These are phyloP conservation scores for Aurelia sp. DNA, from an alignment of 30 jellyfish, hydroid and myxozoan genomes.

Conservation along the genomic window DNA sequence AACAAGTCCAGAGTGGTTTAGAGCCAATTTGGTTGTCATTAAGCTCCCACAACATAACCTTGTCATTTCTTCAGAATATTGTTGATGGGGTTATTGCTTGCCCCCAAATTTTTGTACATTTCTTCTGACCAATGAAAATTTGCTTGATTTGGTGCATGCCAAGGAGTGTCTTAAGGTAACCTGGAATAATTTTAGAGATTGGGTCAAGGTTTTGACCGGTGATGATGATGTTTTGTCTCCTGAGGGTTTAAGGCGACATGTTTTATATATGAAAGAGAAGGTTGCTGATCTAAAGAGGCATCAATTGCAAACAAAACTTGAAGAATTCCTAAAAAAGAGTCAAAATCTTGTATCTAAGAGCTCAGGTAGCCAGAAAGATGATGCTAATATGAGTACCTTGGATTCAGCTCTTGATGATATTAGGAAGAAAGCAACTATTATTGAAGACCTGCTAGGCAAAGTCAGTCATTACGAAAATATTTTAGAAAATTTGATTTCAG, in stretches of 20 bases:
- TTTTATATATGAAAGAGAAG: background rate
- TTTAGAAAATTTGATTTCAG: too few relatives aligned
- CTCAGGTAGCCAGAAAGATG: too few relatives aligned
- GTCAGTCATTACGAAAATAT: too few relatives aligned
- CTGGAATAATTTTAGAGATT: constrained; percentile 11
- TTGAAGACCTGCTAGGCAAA: too few relatives aligned
- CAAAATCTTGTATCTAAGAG: too few relatives aligned
- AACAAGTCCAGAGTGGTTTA: background rate
- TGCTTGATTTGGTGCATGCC: background rate
- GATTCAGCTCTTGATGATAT: too few relatives aligned
- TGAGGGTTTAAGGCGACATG: background rate
- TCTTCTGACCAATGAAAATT: background rate
- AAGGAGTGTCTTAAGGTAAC: background rate
- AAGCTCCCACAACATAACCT: background rate
- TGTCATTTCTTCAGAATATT: background rate
- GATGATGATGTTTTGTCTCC: background rate
- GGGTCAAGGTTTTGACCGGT: background rate
- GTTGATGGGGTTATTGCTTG: background rate
- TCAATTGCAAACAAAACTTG: too few relatives aligned
- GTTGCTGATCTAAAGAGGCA: too few relatives aligned
- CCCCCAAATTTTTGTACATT: background rate
- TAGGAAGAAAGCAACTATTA: too few relatives aligned
- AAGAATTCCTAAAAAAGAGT: too few relatives aligned
- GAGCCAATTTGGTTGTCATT: background rate
- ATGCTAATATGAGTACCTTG: too few relatives aligned